Percentiles rank a stretch among this genome's conserved stretches.
Conservation (phyloP, 2,797 vertebrate genomes). For the Coluber constrictor region DNA sequence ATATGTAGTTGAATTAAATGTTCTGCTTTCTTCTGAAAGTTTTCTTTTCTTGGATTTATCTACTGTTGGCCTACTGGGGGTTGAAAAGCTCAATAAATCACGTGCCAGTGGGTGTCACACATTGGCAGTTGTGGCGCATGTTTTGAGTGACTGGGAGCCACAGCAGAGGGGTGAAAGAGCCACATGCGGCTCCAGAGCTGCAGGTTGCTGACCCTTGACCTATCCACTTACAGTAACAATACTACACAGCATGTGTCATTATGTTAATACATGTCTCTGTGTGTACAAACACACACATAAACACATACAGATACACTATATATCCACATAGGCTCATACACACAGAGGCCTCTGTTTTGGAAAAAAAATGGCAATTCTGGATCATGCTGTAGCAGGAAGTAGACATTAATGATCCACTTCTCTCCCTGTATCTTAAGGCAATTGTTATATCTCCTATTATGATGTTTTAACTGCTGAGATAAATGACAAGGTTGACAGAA, state of each 20-base stretch:
- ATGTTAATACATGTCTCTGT: background rate
- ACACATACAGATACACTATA: background rate
- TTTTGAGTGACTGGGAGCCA: too few species aligned
- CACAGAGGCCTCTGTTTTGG: background rate
- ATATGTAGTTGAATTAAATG: too few species aligned
- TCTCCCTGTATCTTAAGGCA: slow-evolving; percentile 6
- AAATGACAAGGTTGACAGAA: slow-evolving; percentile 20
- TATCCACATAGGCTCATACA: background rate
- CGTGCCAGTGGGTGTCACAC: too few species aligned
- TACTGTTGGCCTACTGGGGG: too few species aligned
- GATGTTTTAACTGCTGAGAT: slow-evolving; percentile 28
- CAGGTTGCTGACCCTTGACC: too few species aligned
- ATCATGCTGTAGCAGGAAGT: background rate
- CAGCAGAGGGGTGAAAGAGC: too few species aligned
- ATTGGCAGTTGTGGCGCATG: too few species aligned
- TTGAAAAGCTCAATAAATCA: too few species aligned
- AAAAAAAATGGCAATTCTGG: background rate
- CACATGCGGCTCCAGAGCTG: too few species aligned
- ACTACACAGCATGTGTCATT: background rate
- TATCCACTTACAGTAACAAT: background rate
- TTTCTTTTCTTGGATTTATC: too few species aligned
- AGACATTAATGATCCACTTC: background rate
- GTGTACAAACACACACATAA: background rate
- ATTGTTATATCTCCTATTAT: slow-evolving; percentile 9
- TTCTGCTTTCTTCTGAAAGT: too few species aligned